phyloP scores from a whole-genome alignment of 1,140 invertebrate species.

The Globodera ellingtonae region DNA sequence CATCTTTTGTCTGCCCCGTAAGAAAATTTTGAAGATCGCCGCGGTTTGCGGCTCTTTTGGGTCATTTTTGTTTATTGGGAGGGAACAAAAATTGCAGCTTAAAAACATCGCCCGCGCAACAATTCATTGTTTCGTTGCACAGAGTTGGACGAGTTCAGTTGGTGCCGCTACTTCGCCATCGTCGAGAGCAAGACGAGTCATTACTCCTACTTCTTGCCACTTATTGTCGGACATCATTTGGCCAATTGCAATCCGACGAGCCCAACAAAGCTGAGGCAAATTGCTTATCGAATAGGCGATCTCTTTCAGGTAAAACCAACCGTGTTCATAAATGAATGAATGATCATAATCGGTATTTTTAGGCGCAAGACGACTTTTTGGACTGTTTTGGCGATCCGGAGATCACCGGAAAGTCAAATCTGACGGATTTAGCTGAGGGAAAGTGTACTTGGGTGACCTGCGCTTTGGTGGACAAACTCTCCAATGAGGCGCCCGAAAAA shows the following conservation, averaged over 20 bases:
- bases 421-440: constrained; percentile 86
- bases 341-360: neutral
- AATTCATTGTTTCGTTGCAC: neutral
- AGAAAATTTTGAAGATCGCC: too few relatives aligned
- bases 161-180: constrained; percentile 84
- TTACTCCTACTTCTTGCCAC: constrained; percentile 89
- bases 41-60: too few relatives aligned
- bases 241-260: constrained; percentile 74
- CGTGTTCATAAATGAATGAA: too few relatives aligned
- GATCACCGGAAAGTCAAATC: constrained; percentile 82
- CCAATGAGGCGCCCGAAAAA: constrained; percentile 15
- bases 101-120: too few relatives aligned
- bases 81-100: too few relatives aligned
- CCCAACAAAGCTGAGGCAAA: constrained; percentile 73
- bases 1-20: too few relatives aligned
- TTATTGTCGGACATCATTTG: constrained; percentile 74
- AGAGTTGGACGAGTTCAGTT: constrained; percentile 73
- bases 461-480: constrained; percentile 74
- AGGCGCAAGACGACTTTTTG: constrained; percentile 79
- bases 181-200: constrained; percentile 93
- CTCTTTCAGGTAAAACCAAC: constrained; percentile 80
- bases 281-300: constrained; percentile 90
- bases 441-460: constrained; percentile 95
- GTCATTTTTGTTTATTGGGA: too few relatives aligned
- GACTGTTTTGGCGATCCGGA: constrained; percentile 86